Conservation (phyloP, 2,113 vertebrate genomes). For the Rafetus swinhoei region DNA sequence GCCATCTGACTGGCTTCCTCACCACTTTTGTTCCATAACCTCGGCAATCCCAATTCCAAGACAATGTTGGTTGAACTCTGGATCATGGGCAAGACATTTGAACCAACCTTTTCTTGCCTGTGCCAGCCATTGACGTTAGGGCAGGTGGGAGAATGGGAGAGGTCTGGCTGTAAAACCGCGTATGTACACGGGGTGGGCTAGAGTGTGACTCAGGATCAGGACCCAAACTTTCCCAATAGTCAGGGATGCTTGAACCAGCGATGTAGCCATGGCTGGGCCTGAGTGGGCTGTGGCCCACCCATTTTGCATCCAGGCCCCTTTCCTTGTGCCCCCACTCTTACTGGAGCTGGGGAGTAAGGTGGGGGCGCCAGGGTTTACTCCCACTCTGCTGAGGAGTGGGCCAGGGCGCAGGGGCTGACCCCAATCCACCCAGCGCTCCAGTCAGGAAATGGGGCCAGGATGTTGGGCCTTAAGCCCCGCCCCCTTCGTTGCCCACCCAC, state of each 20-base stretch:
- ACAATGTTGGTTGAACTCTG: not conserved
- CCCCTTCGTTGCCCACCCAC: too few species aligned
- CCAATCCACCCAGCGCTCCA: too few species aligned
- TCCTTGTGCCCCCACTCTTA: too few species aligned
- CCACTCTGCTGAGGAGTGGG: too few species aligned
- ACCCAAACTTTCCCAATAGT: not conserved
- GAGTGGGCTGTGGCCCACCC: too few species aligned
- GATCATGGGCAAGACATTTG: not conserved
- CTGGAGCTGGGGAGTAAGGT: too few species aligned
- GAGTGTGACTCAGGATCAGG: not conserved
- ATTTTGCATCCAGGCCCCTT: too few species aligned
- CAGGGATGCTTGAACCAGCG: not conserved
- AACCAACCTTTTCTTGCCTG: not conserved
- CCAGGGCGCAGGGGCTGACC: too few species aligned
- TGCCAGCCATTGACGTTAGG: not conserved
- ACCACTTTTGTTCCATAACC: not conserved
- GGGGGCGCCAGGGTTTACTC: too few species aligned
- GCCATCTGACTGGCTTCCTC: not conserved
- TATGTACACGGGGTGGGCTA: not conserved
- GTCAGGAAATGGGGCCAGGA: too few species aligned
- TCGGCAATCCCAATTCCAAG: not conserved
- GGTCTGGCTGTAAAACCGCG: not conserved
- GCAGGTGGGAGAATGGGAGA: not conserved
- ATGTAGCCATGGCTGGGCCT: too few species aligned
- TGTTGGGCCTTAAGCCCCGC: too few species aligned